Percentiles rank a stretch among this genome's conserved stretches.
Evolutionary conservation across 2,113 vertebrate species (phyloP).

Genomic region (Montifringilla adamsi): DNA sequence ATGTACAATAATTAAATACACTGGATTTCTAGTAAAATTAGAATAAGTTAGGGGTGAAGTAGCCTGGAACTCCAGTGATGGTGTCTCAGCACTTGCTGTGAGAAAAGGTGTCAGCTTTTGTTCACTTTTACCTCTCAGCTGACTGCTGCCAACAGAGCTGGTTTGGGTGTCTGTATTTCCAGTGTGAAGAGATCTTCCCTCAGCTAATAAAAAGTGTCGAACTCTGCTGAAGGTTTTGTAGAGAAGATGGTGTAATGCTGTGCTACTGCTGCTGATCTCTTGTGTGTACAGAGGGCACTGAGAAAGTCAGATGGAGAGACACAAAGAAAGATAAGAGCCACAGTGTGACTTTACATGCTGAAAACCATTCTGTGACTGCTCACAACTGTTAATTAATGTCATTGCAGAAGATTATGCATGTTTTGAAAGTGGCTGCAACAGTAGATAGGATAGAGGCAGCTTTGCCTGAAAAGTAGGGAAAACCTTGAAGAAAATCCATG

Average conservation of each 20-base stretch:
- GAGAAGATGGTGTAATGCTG: neutral
- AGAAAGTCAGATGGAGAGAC: neutral
- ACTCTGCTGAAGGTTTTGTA: neutral
- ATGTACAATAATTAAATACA: neutral
- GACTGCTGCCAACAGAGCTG: neutral
- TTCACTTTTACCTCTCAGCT: neutral
- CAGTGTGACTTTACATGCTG: neutral
- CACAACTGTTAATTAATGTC: neutral
- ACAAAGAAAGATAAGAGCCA: neutral
- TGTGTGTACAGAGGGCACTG: accelerated
- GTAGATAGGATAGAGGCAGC: neutral
- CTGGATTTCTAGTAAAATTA: neutral
- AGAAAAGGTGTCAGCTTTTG: neutral
- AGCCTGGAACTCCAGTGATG: neutral
- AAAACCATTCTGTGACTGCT: neutral
- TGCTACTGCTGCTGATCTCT: neutral
- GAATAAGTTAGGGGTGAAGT: neutral
- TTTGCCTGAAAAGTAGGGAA: neutral
- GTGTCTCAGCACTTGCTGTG: neutral
- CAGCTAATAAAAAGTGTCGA: neutral
- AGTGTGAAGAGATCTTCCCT: neutral
- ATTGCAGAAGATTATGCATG: neutral
- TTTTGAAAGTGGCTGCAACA: neutral
- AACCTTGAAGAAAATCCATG: neutral
- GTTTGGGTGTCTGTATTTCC: neutral